Evolutionary conservation across 92 coral and sea anemone species (phyloP).

Genomic region (Porites evermanni): DNA sequence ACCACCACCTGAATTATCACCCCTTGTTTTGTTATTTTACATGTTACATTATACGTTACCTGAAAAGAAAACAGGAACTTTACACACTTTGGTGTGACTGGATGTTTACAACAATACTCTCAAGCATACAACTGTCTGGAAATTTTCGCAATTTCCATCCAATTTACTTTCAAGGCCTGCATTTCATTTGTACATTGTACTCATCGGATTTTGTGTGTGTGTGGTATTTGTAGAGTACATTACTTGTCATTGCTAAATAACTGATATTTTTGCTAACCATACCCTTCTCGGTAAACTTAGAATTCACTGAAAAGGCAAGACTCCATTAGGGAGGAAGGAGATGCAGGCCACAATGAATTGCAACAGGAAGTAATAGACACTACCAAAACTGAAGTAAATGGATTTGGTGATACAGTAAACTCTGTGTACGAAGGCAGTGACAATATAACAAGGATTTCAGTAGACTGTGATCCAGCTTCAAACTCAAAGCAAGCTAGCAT

Average conservation of each 20-base stretch:
- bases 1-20: no score
- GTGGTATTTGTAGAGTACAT: no score
- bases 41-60: no score
- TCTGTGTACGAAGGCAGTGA: constrained; percentile 10
- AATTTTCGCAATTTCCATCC: no score
- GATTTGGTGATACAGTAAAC: neutral
- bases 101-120: no score
- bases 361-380: neutral
- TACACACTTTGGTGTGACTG: no score
- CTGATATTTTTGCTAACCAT: neutral
- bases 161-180: no score
- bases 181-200: neutral
- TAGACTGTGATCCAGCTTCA: neutral
- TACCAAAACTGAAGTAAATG: neutral
- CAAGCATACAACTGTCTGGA: no score
- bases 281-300: neutral
- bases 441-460: neutral
- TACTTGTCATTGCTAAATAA: neutral
- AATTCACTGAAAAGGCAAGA: constrained; percentile 9
- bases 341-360: neutral
- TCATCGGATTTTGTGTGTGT: neutral
- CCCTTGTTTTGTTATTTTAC: no score
- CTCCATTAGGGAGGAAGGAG: constrained; percentile 19
- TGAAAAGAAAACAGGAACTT: no score
- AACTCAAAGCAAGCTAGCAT: neutral